These are phyloP conservation scores for Tipula lateralis DNA, from an alignment of 2,888 invertebrate genomes.

Conservation along the genomic window DNA sequence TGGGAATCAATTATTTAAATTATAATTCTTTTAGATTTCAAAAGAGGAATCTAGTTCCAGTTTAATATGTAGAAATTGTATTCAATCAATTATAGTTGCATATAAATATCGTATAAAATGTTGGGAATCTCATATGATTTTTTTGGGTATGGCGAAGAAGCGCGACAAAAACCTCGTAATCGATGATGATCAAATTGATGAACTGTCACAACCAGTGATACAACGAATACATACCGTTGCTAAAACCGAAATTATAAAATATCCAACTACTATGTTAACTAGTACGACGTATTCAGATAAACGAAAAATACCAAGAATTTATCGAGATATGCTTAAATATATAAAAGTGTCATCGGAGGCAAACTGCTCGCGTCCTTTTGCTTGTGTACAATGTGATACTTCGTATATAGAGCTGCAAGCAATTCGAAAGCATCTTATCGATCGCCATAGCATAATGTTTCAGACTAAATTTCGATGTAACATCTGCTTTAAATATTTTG, in stretches of 20 bases:
- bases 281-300: not conserved
- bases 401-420: not conserved
- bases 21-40: not conserved
- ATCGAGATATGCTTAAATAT: not conserved
- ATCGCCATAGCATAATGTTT: not conserved
- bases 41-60: not conserved
- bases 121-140: not conserved
- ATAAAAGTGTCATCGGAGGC: not conserved
- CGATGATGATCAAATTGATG: not conserved
- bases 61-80: not conserved
- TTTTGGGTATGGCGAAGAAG: not conserved
- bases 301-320: not conserved
- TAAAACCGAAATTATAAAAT: not conserved
- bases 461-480: not conserved
- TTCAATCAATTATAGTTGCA: not conserved
- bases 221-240: not conserved
- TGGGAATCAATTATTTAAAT: not conserved
- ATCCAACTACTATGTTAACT: not conserved
- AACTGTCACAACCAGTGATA: no score
- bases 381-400: not conserved
- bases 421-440: not conserved
- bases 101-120: not conserved
- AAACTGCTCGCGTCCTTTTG: not conserved
- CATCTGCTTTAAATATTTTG: not conserved
- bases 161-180: not conserved